Base-by-base conservation (phyloP, 1,140 invertebrate species). In the Apolygus lucorum region DNA sequence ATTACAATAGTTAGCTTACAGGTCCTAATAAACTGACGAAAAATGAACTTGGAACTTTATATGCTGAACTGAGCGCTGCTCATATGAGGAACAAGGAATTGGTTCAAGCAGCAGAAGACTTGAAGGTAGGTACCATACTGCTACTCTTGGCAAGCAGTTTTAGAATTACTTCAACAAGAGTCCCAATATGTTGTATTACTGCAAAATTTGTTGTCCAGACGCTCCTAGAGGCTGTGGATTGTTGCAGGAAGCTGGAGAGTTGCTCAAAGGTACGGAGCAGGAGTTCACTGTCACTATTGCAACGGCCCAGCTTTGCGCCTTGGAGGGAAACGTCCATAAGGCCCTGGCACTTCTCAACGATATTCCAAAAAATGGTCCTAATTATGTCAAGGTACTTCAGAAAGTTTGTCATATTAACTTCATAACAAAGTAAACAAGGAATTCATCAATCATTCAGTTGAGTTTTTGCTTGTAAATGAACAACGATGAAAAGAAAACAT, bases 31-130 rank as follows among this genome's bases (percentile, higher is more conserved):
- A 42, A 17, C 17, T 42, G 17, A 42, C 34, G 17, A 4, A 42
- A 42, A 42, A 17, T 42, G 71, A 78, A 73, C 81, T 91, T 28
- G 84, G 85, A 72, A 81, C 87, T 1, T 83, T 98, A 29, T 96
- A 90, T 78, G 81, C 96, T 28, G 93, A 98, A 79, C 79, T 98
- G 29, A 90, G 94, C 42, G 87, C 92, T 73, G 86, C 87, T 49
- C 87, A 94, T 72, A 85, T 86, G 52, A 77, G 84, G 28, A 80
- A 89, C 2, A 86, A 84, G 22, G 86, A 90, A 76, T 85, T 86
- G 73, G 84, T 88, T 54, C 92, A 97, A 79, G 94, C 95, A 14
- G n/a, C 64, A 2, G 27, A 29, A 21, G 62, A 63, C 27, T 27
- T 63, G 27, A 63, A 63, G 27, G 62, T 63, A 63, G n/a, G n/a